A percentile compares a stretch with the other conserved stretches of the same genome.
These are phyloP conservation scores for Abramis brama DNA, from an alignment of 2,113 vertebrate species.

Conservation along the genomic window DNA sequence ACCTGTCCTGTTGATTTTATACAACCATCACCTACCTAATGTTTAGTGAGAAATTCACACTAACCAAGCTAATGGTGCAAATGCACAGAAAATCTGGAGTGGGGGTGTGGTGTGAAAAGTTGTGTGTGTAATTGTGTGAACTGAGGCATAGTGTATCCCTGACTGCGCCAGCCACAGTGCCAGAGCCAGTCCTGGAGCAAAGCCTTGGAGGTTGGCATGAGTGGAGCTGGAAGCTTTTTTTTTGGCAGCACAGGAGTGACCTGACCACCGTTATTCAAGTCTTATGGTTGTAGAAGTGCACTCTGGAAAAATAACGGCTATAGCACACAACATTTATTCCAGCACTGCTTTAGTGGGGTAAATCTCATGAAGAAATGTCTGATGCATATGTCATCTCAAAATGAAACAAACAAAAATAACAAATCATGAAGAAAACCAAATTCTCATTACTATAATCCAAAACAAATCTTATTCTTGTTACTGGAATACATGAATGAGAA, in stretches of 20 bases:
- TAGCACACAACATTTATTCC: constrained; percentile 1
- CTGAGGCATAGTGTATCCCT: constrained; percentile 40
- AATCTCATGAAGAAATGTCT: background rate
- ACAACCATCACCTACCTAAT: constrained; percentile 25
- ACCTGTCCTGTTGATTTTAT: constrained; percentile 22
- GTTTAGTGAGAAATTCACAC: constrained; percentile 42
- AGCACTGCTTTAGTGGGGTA: background rate
- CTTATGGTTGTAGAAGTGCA: constrained; percentile 14
- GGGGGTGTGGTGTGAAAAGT: constrained; percentile 44
- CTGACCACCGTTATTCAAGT: constrained; percentile 31
- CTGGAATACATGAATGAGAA: background rate
- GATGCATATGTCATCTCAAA: background rate
- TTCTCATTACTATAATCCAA: background rate
- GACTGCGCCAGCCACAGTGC: constrained; percentile 34
- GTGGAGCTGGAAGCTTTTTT: constrained; percentile 41
- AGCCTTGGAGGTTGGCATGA: constrained; percentile 49
- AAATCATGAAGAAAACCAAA: background rate
- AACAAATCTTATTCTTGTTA: background rate
- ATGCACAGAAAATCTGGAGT: constrained; percentile 40
- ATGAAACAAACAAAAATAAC: background rate
- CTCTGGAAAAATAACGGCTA: constrained; percentile 4
- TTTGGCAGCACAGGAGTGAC: constrained; percentile 44
- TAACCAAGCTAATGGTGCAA: constrained; percentile 25
- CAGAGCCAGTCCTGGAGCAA: constrained; percentile 40
- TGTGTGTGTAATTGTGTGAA: constrained; percentile 52